Base-by-base conservation (phyloP, 2,113 vertebrate species). In the Pavo muticus region DNA sequence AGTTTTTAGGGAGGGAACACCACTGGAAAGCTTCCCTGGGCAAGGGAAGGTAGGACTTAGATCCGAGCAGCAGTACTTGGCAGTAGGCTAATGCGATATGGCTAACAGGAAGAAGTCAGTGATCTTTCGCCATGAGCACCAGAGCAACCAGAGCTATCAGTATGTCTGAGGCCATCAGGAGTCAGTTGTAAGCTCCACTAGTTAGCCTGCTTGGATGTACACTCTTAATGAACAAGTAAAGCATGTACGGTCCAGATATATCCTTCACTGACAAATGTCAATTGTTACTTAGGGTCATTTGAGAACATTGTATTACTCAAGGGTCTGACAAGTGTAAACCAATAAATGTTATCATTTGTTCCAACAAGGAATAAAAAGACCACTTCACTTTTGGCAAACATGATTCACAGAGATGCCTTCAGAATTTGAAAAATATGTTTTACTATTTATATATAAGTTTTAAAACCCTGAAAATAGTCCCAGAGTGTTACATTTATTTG, bases 181-280 rank as follows among this genome's bases (percentile, higher is more conserved):
- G 24, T 9, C 8, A 35, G 24, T 8, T 27, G 13, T 42, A 54
- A 77, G 4, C 25, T 78, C n/a, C 45, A 37, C 4, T 0, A 0
- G 7, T 54, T 39, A 37, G 6, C 24, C 35, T 63, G 60, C 35
- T 54, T 47, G n/a, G 3, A 8, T 39, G 10, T 32, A 3, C 32
- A 29, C 35, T 73, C n/a, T 35, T 56, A 72, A 61, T 29, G 39
- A 29, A 42, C 32, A 42, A 78, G 29, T 42, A 37, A 67, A 78
- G 17, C 21, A 37, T 16, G 11, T 18, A n/a, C 37, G 1, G 2
- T 61, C 29, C 25, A 52, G 20, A 23, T 48, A 29, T 4, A 42
- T 29, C 48, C 40, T 48, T 73, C 54, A 14, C 35, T 16, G 44
- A 35, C 6, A 5, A 70, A 44, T 32, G 9, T 6, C 19, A 9